Conservation (phyloP, 2,888 invertebrate species). For the Rhingia campestris region DNA sequence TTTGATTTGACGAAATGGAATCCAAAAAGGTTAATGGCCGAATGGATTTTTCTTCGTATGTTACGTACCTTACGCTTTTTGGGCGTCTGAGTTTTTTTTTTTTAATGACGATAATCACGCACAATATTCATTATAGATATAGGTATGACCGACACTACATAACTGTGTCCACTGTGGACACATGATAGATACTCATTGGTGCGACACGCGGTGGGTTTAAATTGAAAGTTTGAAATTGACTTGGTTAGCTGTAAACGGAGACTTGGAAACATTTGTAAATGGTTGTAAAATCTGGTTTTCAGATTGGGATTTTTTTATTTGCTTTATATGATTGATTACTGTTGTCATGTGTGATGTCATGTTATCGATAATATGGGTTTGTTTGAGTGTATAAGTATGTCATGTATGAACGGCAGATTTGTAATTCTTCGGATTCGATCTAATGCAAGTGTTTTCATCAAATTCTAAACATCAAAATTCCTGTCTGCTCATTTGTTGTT, state of each 20-base stretch:
- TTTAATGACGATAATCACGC: slow-evolving; percentile 42
- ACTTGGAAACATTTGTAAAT: slow-evolving; percentile 4
- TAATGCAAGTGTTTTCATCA: no score
- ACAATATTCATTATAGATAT: slow-evolving; percentile 25
- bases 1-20: slow-evolving; percentile 14
- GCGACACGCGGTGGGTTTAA: not conserved
- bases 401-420: no score
- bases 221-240: slow-evolving; percentile 30
- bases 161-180: slow-evolving; percentile 1
- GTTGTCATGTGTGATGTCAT: slow-evolving; percentile 14
- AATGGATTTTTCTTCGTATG: not conserved
- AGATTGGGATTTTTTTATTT: not conserved
- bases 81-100: slow-evolving; percentile 13
- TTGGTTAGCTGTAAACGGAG: slow-evolving; percentile 5
- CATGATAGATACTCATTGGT: not conserved
- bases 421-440: no score
- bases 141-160: slow-evolving; percentile 2
- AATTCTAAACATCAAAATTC: no score
- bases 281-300: slow-evolving; percentile 36
- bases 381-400: no score
- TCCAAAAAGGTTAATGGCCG: slow-evolving; percentile 51
- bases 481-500: no score
- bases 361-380: not conserved
- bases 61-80: slow-evolving; percentile 18
- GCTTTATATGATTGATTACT: slow-evolving; percentile 29